Conservation (phyloP, 2,113 vertebrate species). For the Glaucidium brasilianum region DNA sequence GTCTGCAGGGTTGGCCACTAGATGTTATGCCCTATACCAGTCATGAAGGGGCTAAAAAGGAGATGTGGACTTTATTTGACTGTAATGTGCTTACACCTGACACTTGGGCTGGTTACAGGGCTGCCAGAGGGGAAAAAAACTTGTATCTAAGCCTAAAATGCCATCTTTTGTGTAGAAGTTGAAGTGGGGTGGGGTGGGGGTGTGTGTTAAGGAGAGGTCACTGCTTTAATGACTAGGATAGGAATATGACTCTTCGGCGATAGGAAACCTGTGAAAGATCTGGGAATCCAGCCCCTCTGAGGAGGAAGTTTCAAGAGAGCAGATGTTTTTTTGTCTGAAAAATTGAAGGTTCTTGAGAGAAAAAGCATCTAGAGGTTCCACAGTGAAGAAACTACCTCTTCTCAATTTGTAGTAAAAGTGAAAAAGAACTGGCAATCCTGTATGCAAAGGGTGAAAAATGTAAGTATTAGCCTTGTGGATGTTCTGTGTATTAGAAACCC, state of each 20-base stretch:
- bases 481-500: neutral
- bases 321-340: neutral
- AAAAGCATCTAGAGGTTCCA: neutral
- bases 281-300: neutral
- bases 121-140: neutral
- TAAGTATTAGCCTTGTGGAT: neutral
- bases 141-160: neutral
- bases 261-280: neutral
- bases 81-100: fast-evolving
- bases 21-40: neutral
- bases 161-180: neutral
- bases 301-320: neutral
- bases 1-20: no score
- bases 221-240: neutral
- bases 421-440: neutral
- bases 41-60: neutral
- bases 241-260: fast-evolving
- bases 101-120: neutral
- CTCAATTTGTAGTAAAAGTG: neutral
- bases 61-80: neutral
- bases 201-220: neutral
- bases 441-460: fast-evolving
- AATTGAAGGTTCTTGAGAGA: neutral
- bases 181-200: neutral
- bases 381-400: neutral